A percentile compares a stretch with the other conserved stretches of the same genome.
These are phyloP conservation scores for Lepilemur septentrionalis DNA, from an alignment of 2,797 vertebrate species.

Conservation along the genomic window DNA sequence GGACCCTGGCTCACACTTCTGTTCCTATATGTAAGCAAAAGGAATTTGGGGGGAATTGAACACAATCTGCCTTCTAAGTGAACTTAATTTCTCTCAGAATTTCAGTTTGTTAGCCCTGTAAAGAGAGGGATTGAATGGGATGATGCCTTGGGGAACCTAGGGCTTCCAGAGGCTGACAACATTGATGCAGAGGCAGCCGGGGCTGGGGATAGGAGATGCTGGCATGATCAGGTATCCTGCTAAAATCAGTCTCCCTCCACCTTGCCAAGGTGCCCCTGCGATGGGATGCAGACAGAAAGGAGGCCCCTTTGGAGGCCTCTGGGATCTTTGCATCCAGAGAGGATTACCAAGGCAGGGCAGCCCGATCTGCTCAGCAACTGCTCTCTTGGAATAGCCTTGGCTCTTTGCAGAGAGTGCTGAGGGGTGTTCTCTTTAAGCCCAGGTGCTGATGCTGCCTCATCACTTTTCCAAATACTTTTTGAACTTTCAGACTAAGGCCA, in stretches of 20 bases:
- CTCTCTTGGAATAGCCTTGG: not conserved
- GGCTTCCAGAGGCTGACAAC: not conserved
- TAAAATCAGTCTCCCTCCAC: not conserved
- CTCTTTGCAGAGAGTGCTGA: not conserved
- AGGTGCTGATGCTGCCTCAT: not conserved
- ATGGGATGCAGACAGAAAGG: not conserved
- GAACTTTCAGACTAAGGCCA: not conserved
- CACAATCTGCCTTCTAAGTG: not conserved
- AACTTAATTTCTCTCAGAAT: not conserved
- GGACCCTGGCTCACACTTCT: not conserved
- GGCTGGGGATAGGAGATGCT: not conserved
- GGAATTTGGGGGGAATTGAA: not conserved
- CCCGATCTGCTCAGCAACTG: not conserved
- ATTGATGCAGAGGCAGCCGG: not conserved
- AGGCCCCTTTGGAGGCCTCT: not conserved
- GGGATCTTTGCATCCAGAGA: not conserved
- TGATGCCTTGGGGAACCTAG: not conserved
- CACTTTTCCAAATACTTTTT: not conserved
- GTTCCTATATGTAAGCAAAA: not conserved
- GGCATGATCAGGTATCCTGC: not conserved
- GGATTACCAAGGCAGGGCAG: not conserved
- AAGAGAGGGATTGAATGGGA: not conserved
- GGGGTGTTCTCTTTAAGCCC: not conserved
- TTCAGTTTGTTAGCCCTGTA: not conserved
- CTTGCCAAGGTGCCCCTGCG: not conserved